Evolutionary conservation across 2,113 vertebrate species (phyloP).

Genomic region (Macroglossus sobrinus): DNA sequence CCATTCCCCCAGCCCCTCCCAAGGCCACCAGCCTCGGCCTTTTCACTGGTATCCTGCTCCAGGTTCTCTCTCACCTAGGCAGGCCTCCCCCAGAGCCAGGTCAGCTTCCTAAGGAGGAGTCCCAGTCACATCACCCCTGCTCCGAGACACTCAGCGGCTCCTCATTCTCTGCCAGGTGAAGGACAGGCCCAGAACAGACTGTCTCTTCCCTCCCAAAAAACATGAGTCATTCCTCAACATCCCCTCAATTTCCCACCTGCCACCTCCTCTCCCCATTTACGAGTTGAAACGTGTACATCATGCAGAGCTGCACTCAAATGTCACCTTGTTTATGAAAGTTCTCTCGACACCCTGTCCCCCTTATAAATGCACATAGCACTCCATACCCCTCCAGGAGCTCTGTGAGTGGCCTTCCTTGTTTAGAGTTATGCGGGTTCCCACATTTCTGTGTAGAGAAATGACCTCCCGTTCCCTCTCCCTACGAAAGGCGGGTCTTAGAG

Average conservation of each 20-base stretch:
- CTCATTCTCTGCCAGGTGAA: neutral
- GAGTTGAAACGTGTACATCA: neutral
- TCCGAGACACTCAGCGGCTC: neutral
- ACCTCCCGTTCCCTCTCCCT: neutral
- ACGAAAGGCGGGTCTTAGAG: neutral
- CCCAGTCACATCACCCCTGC: neutral
- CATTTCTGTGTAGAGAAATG: neutral
- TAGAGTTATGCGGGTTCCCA: neutral
- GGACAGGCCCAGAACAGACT: neutral
- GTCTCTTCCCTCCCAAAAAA: neutral
- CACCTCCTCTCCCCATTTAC: neutral
- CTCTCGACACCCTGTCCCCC: neutral
- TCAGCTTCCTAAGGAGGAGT: neutral
- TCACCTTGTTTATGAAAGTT: neutral
- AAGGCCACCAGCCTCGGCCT: neutral
- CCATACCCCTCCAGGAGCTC: neutral
- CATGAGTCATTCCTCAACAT: accelerated
- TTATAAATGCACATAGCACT: neutral
- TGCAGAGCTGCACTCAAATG: neutral
- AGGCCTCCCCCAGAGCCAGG: neutral
- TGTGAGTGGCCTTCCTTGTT: neutral
- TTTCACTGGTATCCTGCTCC: neutral
- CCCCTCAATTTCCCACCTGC: neutral
- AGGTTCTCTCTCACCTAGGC: neutral
- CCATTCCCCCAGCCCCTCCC: neutral